phyloP scores from a whole-genome alignment of 1,140 invertebrate genomes.

The Sycobia sp. region DNA sequence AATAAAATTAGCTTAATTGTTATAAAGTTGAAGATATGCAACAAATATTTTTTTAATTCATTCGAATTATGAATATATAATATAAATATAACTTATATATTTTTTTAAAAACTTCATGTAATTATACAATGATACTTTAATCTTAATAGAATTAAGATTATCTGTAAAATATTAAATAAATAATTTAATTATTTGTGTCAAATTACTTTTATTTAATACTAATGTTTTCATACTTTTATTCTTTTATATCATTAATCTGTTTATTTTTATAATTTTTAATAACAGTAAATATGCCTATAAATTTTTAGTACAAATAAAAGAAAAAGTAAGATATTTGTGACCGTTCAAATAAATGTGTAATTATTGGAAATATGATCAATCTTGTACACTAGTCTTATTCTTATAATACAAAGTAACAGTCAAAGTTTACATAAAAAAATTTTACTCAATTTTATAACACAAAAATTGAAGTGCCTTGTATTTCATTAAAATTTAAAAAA shows the following conservation, averaged over 20 bases:
- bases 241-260: no score
- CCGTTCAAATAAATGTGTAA: background rate
- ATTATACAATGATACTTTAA: constrained; percentile 17
- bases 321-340: background rate
- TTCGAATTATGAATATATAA: constrained; percentile 15
- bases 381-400: background rate
- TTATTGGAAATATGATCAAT: background rate
- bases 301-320: constrained; percentile 17
- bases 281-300: constrained; percentile 25
- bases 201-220: constrained; percentile 12
- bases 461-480: constrained; percentile 22
- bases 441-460: no score
- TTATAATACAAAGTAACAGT: no score
- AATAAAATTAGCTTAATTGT: background rate
- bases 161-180: background rate
- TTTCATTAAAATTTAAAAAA: background rate
- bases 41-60: constrained; percentile 25
- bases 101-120: constrained; percentile 5
- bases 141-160: background rate
- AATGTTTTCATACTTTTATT: no score
- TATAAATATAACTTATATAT: constrained; percentile 2
- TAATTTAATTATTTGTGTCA: constrained; percentile 24
- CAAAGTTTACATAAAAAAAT: background rate
- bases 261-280: no score
- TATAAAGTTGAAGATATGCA: constrained; percentile 18